Evolutionary conservation across 2,888 invertebrate genomes (phyloP), one percentile per base, ranked within the genome.

Genomic region (Diachrysia chrysitis): DNA sequence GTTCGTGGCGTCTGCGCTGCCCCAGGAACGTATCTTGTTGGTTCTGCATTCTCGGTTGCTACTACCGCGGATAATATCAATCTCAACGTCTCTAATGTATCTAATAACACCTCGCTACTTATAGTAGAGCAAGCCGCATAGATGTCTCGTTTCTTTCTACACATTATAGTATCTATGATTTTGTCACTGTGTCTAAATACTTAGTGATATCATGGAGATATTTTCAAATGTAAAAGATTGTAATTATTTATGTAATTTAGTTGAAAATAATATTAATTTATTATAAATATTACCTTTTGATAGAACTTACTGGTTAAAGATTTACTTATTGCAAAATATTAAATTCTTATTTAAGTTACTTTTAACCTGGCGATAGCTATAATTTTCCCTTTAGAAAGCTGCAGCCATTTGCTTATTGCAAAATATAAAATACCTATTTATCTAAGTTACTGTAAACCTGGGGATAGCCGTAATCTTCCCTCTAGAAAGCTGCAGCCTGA

Each of bases 11-110:
- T 96, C 69, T 93, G 97, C 78, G 95, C 96, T 29, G 92, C 95
- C 46, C 96, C 97, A 37, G 97, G 97, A 67, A 96, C 97, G 7
- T 97, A 96, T 88, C 96, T 97, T 79, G 93, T 97, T 69, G 97
- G 97, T 57, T 95, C 96, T 14, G 95, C 96, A 59, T 94, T 97
- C 85, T 94, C 96, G 14, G 82, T 92, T 46, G 83, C 89, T 69
- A 81, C 89, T 62, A 67, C 76, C 32, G 75, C 79, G 53, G 84
- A 81, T 23, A 82, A 73, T 54, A 73, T 81, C 63, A 82, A 73
- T 54, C 81, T 83, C 14, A 82, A 87, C 65, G 82, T 88, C 51
- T 84, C 91, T 1, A 85, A 88, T 67, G 71, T 86, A 56, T 86
- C 91, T 14, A 88, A 89, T 71, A 90, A 93, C 77, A 89, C 93